Evolutionary conservation across 2,113 vertebrate genomes (phyloP).

Genomic region (Zosterops lateralis): DNA sequence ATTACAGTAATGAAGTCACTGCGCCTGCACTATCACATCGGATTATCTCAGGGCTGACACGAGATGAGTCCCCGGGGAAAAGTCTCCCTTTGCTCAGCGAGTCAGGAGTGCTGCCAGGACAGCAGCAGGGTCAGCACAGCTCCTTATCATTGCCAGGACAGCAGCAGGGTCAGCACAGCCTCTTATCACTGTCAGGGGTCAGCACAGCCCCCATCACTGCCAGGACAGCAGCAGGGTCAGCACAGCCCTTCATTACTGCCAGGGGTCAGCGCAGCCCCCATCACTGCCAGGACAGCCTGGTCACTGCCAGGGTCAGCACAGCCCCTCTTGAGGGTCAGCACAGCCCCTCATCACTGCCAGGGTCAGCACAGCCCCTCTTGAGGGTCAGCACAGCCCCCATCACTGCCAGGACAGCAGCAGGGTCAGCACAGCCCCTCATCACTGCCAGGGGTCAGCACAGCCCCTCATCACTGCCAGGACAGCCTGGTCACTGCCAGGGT

Average conservation of each 20-base stretch:
- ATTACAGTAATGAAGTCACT: neutral
- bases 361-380: no score
- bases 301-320: no score
- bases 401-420: neutral
- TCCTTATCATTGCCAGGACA: no score
- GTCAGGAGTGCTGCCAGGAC: neutral
- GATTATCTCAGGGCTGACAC: neutral
- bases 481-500: no score
- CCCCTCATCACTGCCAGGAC: no score
- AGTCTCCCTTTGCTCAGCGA: neutral
- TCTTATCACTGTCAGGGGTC: no score
- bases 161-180: neutral
- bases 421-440: neutral
- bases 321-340: no score
- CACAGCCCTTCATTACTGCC: no score
- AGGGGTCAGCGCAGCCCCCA: neutral
- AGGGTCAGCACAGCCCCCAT: no score
- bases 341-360: no score
- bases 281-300: neutral
- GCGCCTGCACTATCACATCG: neutral
- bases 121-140: neutral
- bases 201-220: neutral
- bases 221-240: neutral
- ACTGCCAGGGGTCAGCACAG: no score
- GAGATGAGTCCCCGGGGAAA: neutral